Base-by-base conservation (phyloP, 2,888 invertebrate species). In the Orthosia incerta region DNA sequence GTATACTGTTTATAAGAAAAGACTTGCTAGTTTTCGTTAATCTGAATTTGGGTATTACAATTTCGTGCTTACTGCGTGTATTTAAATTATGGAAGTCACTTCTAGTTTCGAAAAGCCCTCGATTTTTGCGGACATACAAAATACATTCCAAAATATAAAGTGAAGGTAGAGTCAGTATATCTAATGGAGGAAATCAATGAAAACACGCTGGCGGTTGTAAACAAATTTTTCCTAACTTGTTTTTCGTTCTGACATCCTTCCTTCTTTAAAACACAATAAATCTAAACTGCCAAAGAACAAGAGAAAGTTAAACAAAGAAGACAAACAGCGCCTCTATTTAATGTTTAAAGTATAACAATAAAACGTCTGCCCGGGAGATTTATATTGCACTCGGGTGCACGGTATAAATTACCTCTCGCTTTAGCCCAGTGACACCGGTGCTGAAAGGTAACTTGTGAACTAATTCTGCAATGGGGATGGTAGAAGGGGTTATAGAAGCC, bases 381-480 rank as follows among this genome's bases (percentile, higher is more conserved):
- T 86, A 86, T 82, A 63, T 63, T 82, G 86, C 86, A 78, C 73
- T 74, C 70, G 67, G 74, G 50, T 74, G 80, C 67, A 86, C 12
- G 60, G 74, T 74, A 84, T 84, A 84, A 76, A 86, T 84, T 78
- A 73, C 61, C 53, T 56, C 61, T 67, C 20, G 57, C 57, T 68
- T 71, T 64, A 73, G 68, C 12, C 4, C 9, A 66, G 31, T 20
- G 63, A 60, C 77, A 53, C 31, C 50, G 18, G 26, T 45, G 65
- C 61, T 66, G 71, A 67, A 65, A 71, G 71, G 74, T 63, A 64
- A 57, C 61, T 65, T 26, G 39, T 3, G 18, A 46, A 31, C 45
- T 72, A 66, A 77, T 63, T 66, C 50, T 68, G 64, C 65, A 45
- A 45, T 31, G n/a, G 12, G 51, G 53, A 62, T 51, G 31, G 31